Percentiles rank a stretch among this genome's conserved stretches.
These are phyloP conservation scores for Phylloscopus trochiloides DNA, from an alignment of 2,113 vertebrate genomes.

Conservation along the genomic window DNA sequence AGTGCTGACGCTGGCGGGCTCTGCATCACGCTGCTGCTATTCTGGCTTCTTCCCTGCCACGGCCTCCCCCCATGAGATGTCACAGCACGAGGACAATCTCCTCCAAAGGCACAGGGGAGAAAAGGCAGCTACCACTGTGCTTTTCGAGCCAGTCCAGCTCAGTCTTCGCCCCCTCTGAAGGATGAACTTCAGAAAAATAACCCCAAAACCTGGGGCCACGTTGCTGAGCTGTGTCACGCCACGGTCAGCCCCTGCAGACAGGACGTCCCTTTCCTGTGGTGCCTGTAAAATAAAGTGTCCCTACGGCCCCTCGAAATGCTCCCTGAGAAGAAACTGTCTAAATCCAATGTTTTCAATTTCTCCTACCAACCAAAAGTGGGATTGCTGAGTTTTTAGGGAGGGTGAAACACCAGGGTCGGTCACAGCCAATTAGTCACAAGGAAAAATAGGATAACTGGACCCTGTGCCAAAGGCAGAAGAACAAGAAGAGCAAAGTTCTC, in stretches of 20 bases:
- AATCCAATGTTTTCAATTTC: not conserved
- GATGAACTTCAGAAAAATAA: not conserved
- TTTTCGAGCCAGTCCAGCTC: not conserved
- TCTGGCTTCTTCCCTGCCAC: not conserved
- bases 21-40: conserved; percentile 35
- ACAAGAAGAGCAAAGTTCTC: not conserved
- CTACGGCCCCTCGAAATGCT: accelerated
- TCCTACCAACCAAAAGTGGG: not conserved
- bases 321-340: not conserved
- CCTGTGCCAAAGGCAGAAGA: not conserved
- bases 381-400: not conserved
- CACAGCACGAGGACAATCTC: not conserved
- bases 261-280: not conserved
- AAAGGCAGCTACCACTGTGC: not conserved
- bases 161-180: not conserved
- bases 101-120: conserved; percentile 21
- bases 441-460: not conserved
- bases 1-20: not conserved
- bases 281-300: not conserved
- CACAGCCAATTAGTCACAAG: not conserved
- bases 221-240: not conserved
- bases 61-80: conserved; percentile 26
- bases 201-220: accelerated
- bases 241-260: not conserved
- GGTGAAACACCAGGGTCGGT: not conserved